Evolutionary conservation across 2,888 invertebrate species (phyloP).

Genomic region (Mellilla xanthometata): DNA sequence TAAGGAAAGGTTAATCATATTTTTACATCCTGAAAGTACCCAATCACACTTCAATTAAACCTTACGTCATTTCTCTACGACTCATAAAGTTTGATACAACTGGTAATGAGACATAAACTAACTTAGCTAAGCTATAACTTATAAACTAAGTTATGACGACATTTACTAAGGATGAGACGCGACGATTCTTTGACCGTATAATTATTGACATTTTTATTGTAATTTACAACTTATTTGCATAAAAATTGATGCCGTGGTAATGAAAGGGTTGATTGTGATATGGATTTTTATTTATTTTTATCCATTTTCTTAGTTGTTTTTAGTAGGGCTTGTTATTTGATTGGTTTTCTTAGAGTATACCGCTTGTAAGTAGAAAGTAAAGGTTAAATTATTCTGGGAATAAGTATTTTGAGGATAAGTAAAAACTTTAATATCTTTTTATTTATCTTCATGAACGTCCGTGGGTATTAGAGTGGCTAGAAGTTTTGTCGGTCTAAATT

Average conservation of each 20-base stretch:
- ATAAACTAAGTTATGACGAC: constrained; percentile 11
- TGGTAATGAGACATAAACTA: constrained; percentile 5
- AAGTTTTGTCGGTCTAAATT: no score
- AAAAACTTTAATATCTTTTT: no score
- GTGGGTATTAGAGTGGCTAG: no score
- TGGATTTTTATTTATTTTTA: no score
- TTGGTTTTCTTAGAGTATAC: no score
- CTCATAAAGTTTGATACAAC: background rate
- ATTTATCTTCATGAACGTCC: no score
- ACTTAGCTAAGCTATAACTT: constrained; percentile 7
- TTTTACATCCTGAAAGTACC: background rate
- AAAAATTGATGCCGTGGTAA: constrained; percentile 1
- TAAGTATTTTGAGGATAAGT: no score
- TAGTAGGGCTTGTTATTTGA: no score
- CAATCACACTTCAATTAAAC: constrained; percentile 1
- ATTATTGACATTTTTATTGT: constrained; percentile 9
- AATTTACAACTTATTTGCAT: constrained; percentile 11
- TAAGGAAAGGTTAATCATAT: background rate
- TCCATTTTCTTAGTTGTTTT: no score
- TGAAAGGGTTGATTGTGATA: constrained; percentile 1
- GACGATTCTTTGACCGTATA: background rate
- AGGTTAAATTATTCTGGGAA: no score
- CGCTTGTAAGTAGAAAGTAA: no score
- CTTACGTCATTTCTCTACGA: background rate
- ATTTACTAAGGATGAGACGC: constrained; percentile 8